phyloP scores from a whole-genome alignment of 1,140 invertebrate species.

The Bombus huntii region DNA sequence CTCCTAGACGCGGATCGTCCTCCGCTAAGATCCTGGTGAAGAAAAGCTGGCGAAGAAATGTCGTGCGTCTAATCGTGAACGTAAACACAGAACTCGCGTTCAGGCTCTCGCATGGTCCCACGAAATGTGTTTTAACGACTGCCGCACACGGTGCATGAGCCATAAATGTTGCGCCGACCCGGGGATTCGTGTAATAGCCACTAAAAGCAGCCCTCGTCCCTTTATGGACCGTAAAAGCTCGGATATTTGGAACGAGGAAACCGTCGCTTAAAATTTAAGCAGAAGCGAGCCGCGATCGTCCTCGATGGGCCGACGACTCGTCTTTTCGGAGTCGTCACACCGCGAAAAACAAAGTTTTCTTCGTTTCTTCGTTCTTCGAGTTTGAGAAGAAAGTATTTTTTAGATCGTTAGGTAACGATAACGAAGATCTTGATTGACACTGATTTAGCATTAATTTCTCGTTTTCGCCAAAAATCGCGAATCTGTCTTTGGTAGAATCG shows the following conservation, averaged over 20 bases:
- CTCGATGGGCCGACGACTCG: not conserved
- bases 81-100: conserved; percentile 40
- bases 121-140: conserved; percentile 67
- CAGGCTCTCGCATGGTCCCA: conserved; percentile 18
- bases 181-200: conserved; percentile 69
- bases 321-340: not conserved
- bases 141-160: conserved; percentile 63
- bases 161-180: conserved; percentile 66
- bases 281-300: conserved; percentile 35
- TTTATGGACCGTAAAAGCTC: conserved; percentile 69
- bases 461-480: no score
- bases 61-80: conserved; percentile 40
- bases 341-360: not conserved
- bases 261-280: conserved; percentile 53
- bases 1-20: conserved; percentile 6
- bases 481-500: not conserved
- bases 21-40: not conserved
- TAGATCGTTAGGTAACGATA: no score
- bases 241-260: conserved; percentile 65
- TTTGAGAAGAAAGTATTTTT: no score
- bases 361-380: not conserved
- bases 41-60: not conserved
- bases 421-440: accelerated
- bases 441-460: no score
- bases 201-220: conserved; percentile 66